phyloP scores from a whole-genome alignment of 92 coral and sea anemone species.

The Montipora capitata region DNA sequence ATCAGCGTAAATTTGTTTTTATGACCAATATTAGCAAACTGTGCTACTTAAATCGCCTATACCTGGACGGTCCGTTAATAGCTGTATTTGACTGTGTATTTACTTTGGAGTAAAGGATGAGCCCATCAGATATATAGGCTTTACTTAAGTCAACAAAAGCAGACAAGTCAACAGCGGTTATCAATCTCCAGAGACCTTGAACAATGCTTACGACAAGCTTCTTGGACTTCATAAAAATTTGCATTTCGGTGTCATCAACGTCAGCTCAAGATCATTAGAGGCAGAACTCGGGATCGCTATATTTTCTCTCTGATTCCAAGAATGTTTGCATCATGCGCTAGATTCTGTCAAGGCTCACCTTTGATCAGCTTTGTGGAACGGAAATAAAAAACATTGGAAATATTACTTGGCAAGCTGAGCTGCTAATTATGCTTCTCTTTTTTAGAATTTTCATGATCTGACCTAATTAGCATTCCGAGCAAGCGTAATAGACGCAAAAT shows the following conservation, averaged over 20 bases:
- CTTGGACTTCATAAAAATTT: constrained; percentile 38
- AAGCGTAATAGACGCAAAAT: background rate
- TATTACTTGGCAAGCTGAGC: background rate
- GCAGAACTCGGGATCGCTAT: constrained; percentile 28
- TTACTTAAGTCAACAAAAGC: constrained; percentile 32
- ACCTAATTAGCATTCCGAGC: background rate
- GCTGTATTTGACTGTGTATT: background rate
- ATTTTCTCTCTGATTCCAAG: constrained; percentile 21
- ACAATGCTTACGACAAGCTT: constrained; percentile 27
- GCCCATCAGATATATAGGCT: background rate
- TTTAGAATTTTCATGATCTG: background rate
- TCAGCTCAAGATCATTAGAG: constrained; percentile 48
- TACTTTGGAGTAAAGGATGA: background rate
- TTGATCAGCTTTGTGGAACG: background rate
- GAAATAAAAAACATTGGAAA: background rate
- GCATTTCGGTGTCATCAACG: constrained; percentile 52
- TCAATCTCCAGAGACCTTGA: constrained; percentile 45
- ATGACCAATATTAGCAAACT: too few relatives aligned
- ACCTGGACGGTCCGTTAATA: background rate
- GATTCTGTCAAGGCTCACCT: constrained; percentile 19
- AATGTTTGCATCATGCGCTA: background rate
- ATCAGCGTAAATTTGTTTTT: too few relatives aligned
- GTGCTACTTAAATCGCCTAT: too few relatives aligned
- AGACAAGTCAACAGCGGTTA: constrained; percentile 6
- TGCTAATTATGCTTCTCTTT: background rate